Base-by-base conservation (phyloP, 1,140 invertebrate genomes). In the Homalodisca vitripennis region DNA sequence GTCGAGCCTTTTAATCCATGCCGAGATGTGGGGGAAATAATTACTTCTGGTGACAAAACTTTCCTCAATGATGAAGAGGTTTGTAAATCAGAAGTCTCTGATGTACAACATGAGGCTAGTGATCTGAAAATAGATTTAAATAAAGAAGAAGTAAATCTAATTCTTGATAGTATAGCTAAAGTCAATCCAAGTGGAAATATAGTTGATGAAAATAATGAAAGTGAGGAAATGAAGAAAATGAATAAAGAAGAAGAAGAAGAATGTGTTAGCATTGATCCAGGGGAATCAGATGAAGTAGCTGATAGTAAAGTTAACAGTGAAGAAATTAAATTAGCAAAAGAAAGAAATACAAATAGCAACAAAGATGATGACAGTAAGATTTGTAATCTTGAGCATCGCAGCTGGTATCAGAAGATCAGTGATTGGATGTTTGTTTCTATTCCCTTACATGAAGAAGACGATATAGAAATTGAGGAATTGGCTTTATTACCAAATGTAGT, bases 391-490 rank as follows among this genome's bases (percentile, higher is more conserved):
- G 3, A 26, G 47, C 67, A 68, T 60, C 0, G 67, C 41, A 22
- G 34, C 24, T 68, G 53, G 53, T 68, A 60, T 62, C 30, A 20
- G 13, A 51, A 12, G 24, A 46, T 20, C 20, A 60, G 29, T 6
- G 55, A 60, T 2, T 60, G 55, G 55, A 6, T 60, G 24, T 6
- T 60, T 2, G 27, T 60, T 6, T 10, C 12, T 6, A 10, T 30
- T 60, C 55, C 55, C 12, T 12, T 60, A 24, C 13, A 29, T 27
- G 24, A 41, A 24, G 34, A 66, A 46, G 55, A 60, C 27, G 63
- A 66, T 46, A 24, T 66, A 2, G 63, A 66, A 66, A 31, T 47
- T 24, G 63, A 66, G 47, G 63, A 66, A 27, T 6, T 66, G 47
- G 32, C 20, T 46, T 29, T 41, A 22, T 17, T 46, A 2, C 22